Conservation (phyloP, 2,888 invertebrate species). For the Ernsta delagoae region DNA sequence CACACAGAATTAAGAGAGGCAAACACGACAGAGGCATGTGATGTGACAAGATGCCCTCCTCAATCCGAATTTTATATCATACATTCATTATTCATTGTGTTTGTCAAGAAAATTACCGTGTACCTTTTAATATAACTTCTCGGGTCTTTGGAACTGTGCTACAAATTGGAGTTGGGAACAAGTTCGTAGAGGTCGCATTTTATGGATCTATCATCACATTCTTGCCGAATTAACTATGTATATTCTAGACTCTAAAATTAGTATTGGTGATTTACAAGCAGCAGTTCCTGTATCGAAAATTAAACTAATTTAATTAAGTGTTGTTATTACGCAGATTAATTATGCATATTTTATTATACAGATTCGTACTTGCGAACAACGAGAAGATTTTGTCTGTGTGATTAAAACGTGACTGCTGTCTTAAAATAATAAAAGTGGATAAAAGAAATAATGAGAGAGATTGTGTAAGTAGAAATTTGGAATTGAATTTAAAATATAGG, state of each 20-base stretch:
- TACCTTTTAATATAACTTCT: constrained; percentile 84
- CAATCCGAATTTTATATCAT: constrained; percentile 83
- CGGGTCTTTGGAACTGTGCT: constrained; percentile 53
- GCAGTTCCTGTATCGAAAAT: too few species aligned
- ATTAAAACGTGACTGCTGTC: background rate
- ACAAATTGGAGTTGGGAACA: constrained; percentile 77
- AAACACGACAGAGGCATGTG: constrained; percentile 77
- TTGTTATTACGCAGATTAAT: constrained; percentile 68
- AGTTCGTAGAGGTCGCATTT: constrained; percentile 66
- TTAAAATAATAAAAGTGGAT: background rate
- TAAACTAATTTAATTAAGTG: constrained; percentile 72
- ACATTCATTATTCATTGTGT: constrained; percentile 81
- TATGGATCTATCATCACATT: constrained; percentile 46
- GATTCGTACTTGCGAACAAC: background rate
- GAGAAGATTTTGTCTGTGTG: background rate
- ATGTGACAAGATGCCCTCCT: constrained; percentile 73
- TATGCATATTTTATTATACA: constrained; percentile 47
- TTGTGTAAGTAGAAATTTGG: too few species aligned
- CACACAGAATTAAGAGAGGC: constrained; percentile 81
- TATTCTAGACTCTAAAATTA: too few species aligned
- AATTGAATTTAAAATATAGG: too few species aligned
- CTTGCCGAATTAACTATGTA: constrained; percentile 49
- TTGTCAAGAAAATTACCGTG: constrained; percentile 83
- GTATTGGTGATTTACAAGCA: too few species aligned
- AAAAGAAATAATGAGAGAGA: background rate